Evolutionary conservation across 1,140 invertebrate species (phyloP), one percentile per base, ranked within the genome.

Genomic region (Neodiprion virginianus): DNA sequence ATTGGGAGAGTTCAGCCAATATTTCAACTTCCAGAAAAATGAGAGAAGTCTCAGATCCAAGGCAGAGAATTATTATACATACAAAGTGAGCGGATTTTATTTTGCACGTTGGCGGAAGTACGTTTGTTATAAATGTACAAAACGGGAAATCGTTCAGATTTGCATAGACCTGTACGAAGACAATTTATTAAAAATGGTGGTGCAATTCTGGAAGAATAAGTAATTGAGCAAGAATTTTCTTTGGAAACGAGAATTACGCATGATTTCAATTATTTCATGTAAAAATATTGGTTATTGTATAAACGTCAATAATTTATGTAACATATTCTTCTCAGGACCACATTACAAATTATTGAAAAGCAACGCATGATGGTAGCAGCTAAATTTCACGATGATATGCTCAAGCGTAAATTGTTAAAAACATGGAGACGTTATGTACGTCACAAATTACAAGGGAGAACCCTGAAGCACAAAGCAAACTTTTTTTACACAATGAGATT

Each of bases 401-500:
- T 77, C 28, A 71, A 77, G 72, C 40, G 66, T 23, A 74, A 77
- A 65, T 49, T 8, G 61, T 76, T 79, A 21, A 73, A 73, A 50
- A 74, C 49, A 66, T 79, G 75, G 75, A 72, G 75, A 73, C 48
- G 72, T 49, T 75, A 49, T 72, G 40, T 76, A 8, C 14, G 74
- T 49, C 47, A 68, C 23, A 74, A 66, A 61, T 72, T 73, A 67
- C 71, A 50, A 28, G 72, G 77, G 47, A 74, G n/a, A 49, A 65
- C 72, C 7, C 53, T 71, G 70, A 17, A 71, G 50, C 21, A 66
- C 40, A 77, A 78, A 17, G 74, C 71, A 8, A 48, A 71, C 70
- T 61, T 69, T 9, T 74, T 70, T 50, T 77, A 77, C 53, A 53
- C 73, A 4, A 79, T 75, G 40, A 77, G 74, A 69, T 50, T 79